Percentiles rank a stretch among this genome's conserved stretches.
phyloP scores from a whole-genome alignment of 2,797 vertebrate genomes.

The Rhinatrema bivittatum region DNA sequence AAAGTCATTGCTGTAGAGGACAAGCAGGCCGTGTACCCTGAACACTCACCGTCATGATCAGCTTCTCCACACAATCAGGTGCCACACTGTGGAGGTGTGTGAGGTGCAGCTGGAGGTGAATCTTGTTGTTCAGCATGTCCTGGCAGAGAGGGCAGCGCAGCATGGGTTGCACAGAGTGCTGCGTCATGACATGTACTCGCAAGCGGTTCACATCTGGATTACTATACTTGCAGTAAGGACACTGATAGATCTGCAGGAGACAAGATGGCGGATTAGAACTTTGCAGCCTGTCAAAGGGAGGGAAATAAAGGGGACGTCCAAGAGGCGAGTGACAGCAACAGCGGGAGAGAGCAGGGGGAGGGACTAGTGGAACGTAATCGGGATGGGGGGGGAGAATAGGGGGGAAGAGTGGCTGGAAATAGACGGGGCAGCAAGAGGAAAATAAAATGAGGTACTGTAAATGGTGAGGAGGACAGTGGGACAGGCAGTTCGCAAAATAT shows the following conservation, averaged over 20 bases:
- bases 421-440: constrained; percentile 15
- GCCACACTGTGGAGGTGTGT: constrained; percentile 98
- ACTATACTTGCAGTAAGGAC: constrained; percentile 97
- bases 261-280: too few relatives aligned
- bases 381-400: not conserved
- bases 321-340: too few relatives aligned
- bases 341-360: not conserved
- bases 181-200: constrained; percentile 96
- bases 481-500: too few relatives aligned
- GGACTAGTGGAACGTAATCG: not conserved
- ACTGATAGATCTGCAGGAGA: constrained; percentile 85
- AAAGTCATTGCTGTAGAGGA: not conserved
- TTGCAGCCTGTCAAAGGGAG: too few relatives aligned
- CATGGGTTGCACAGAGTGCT: constrained; percentile 97
- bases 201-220: constrained; percentile 91
- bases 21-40: not conserved
- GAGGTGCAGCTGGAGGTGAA: constrained; percentile 97
- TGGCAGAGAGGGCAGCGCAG: constrained; percentile 95
- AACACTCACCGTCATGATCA: constrained; percentile 86
- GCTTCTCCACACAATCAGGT: constrained; percentile 94
- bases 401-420: constrained; percentile 12
- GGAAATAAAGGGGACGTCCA: too few relatives aligned
- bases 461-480: not conserved
- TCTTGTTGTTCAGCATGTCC: constrained; percentile 98
- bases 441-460: constrained; percentile 26